A percentile compares a stretch with the other conserved stretches of the same genome.
phyloP scores from a whole-genome alignment of 2,797 vertebrate species.

The Melanotaenia parkinsoni region DNA sequence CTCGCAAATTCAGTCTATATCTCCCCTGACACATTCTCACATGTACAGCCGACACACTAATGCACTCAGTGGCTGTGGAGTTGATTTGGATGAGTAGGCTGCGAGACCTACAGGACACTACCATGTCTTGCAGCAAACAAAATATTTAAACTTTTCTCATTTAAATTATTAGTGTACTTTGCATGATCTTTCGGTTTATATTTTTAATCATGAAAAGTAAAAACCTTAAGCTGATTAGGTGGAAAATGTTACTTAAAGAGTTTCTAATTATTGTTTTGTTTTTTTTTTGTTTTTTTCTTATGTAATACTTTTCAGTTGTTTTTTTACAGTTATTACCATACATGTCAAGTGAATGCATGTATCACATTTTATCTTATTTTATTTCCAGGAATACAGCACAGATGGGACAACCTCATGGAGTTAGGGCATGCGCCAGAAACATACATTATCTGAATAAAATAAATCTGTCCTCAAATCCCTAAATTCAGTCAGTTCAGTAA shows the following conservation, averaged over 20 bases:
- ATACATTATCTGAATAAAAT: background rate
- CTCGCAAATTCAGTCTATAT: conserved; percentile 49
- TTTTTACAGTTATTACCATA: background rate
- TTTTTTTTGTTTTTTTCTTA: background rate
- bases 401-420: background rate
- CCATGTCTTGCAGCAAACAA: conserved; percentile 14
- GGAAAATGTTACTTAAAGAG: background rate
- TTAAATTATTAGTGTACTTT: background rate
- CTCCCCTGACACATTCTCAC: conserved; percentile 62
- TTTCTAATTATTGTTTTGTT: background rate
- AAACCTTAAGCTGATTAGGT: background rate
- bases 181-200: background rate
- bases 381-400: background rate
- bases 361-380: background rate
- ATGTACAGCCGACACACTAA: conserved; percentile 50
- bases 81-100: conserved; percentile 54
- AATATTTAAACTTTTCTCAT: conserved; percentile 12
- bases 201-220: background rate
- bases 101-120: conserved; percentile 46
- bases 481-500: background rate
- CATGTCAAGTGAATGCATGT: background rate
- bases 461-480: background rate
- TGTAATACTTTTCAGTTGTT: background rate
- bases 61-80: conserved; percentile 54
- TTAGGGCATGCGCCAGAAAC: background rate